Evolutionary conservation across 2,797 vertebrate species (phyloP).

Genomic region (Danio albolineatus): DNA sequence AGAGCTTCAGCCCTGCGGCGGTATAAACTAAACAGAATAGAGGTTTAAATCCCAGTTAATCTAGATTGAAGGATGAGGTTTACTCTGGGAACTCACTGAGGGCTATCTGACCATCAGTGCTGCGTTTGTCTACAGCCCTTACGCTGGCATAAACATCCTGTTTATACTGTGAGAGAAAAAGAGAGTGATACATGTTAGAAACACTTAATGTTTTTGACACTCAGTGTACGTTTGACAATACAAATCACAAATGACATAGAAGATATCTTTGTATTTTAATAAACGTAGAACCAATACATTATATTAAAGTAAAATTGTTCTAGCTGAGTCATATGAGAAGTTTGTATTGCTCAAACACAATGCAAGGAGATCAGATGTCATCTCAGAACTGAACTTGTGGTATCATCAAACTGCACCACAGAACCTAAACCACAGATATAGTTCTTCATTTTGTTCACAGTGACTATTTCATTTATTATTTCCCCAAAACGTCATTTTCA

Average conservation of each 20-base stretch:
- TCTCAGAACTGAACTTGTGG: background rate
- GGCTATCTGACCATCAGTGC: slow-evolving; percentile 77
- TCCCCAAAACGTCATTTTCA: background rate
- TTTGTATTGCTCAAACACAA: background rate
- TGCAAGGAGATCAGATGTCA: slow-evolving; percentile 3
- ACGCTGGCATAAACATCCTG: slow-evolving; percentile 81
- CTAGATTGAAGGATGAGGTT: slow-evolving; percentile 60
- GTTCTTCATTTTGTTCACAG: slow-evolving; percentile 8
- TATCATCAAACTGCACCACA: slow-evolving; percentile 4
- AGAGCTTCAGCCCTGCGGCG: slow-evolving; percentile 57
- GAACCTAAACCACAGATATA: background rate
- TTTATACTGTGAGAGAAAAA: slow-evolving; percentile 65
- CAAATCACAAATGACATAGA: background rate
- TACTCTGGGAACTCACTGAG: slow-evolving; percentile 66
- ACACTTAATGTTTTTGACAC: background rate
- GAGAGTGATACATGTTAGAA: slow-evolving; percentile 2
- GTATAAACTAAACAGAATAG: slow-evolving; percentile 67
- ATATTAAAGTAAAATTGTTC: background rate
- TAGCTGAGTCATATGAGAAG: background rate
- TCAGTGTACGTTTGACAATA: background rate
- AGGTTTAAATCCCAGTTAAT: slow-evolving; percentile 78
- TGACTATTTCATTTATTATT: slow-evolving; percentile 3
- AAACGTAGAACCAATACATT: background rate
- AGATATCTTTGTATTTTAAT: background rate
- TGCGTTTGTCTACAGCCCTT: slow-evolving; percentile 68